Evolutionary conservation across 1,140 invertebrate genomes (phyloP).

Genomic region (Lepidurus apus): DNA sequence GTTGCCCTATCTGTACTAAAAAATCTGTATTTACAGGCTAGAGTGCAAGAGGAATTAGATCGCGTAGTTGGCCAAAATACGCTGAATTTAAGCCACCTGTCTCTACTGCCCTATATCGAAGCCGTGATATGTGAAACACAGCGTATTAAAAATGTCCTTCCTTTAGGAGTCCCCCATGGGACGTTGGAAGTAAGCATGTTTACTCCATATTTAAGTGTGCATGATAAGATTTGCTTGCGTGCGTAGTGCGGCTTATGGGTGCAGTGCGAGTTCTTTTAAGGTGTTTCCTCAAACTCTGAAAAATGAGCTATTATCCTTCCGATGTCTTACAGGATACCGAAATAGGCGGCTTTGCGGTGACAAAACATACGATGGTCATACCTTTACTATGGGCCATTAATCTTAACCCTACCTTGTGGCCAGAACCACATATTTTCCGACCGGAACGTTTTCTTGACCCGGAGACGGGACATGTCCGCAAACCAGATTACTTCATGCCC

Average conservation of each 20-base stretch:
- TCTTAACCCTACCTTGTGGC: conserved; percentile 64
- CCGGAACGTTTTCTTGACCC: conserved; percentile 66
- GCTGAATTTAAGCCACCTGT: conserved; percentile 39
- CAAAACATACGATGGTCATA: conserved; percentile 59
- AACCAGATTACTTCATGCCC: conserved; percentile 67
- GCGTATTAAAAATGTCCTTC: conserved; percentile 68
- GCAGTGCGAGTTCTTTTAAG: not conserved
- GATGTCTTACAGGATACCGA: conserved; percentile 51
- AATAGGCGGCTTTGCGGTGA: conserved; percentile 56
- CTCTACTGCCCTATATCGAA: conserved; percentile 54
- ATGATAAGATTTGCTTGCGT: not conserved
- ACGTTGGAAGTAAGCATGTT: conserved; percentile 51
- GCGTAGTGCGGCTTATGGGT: not conserved
- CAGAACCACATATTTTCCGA: conserved; percentile 62
- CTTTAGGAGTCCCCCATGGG: conserved; percentile 76
- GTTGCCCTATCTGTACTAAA: not conserved
- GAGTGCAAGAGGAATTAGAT: conserved; percentile 51
- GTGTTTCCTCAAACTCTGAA: not conserved
- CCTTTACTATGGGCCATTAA: conserved; percentile 79
- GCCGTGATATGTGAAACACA: conserved; percentile 68
- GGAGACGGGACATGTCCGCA: conserved; percentile 55
- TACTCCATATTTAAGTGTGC: not conserved
- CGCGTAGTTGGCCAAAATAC: conserved; percentile 42
- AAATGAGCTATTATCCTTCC: not conserved
- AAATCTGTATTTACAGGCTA: conserved; percentile 48